phyloP scores from a whole-genome alignment of 37 sponge, comb jelly and placozoan species.

The Halichondria panicea region DNA sequence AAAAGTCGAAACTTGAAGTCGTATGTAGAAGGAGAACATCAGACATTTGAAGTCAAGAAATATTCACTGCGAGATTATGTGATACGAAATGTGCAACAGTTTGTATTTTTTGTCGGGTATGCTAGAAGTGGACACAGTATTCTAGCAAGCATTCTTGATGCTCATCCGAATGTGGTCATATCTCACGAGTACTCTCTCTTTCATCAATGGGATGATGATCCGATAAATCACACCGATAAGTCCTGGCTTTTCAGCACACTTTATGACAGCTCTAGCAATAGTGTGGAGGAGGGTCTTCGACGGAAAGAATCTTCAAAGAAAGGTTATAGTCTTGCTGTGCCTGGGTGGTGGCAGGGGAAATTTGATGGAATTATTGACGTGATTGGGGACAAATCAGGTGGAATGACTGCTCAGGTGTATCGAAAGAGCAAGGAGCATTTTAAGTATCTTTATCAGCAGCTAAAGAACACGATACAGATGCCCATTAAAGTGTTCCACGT shows the following conservation, averaged over 20 bases:
- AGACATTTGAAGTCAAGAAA: too few relatives aligned
- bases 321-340: slow-evolving; percentile 43
- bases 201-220: background rate
- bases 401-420: slow-evolving; percentile 40
- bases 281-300: slow-evolving; percentile 1
- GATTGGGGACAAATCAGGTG: slow-evolving; percentile 51
- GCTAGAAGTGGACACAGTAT: slow-evolving; percentile 71
- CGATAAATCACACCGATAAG: background rate
- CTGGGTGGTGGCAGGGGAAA: slow-evolving; percentile 42
- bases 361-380: slow-evolving; percentile 21
- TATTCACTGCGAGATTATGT: slow-evolving; percentile 13
- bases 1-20: background rate
- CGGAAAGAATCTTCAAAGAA: slow-evolving; percentile 8
- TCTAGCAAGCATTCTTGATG: slow-evolving; percentile 59
- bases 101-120: slow-evolving; percentile 68
- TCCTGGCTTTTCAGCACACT: slow-evolving; percentile 27
- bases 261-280: slow-evolving; percentile 15
- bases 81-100: slow-evolving; percentile 13
- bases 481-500: slow-evolving; percentile 48
- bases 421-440: slow-evolving; percentile 8
- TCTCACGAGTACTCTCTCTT: slow-evolving; percentile 59
- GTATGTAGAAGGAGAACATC: background rate
- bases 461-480: slow-evolving; percentile 14
- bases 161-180: slow-evolving; percentile 68
- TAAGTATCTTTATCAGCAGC: background rate